Evolutionary conservation across 2,797 vertebrate genomes (phyloP).

Genomic region (Scomberomorus guttatus): DNA sequence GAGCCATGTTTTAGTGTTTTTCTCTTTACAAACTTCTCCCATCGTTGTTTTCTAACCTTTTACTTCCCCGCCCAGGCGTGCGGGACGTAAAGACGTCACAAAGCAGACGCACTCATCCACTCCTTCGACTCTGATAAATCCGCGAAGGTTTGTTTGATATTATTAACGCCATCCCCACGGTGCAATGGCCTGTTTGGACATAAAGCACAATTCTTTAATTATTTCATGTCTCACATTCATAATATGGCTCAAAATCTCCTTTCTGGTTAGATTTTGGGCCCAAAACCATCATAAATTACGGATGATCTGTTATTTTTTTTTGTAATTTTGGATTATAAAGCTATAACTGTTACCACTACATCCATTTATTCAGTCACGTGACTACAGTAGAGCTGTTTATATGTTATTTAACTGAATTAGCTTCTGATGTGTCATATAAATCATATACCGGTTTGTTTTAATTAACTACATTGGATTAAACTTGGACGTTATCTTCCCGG

Average conservation of each 20-base stretch:
- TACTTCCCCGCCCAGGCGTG: slow-evolving; percentile 30
- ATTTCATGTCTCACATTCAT: not conserved
- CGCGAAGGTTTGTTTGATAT: slow-evolving; percentile 31
- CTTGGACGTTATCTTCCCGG: fast-evolving
- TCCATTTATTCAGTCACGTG: fast-evolving
- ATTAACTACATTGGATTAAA: not conserved
- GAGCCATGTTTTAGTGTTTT: slow-evolving; percentile 33
- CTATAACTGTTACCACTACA: not conserved
- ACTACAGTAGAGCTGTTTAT: not conserved
- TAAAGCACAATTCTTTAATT: not conserved
- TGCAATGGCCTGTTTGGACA: not conserved
- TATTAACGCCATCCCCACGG: fast-evolving
- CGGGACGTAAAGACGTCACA: fast-evolving
- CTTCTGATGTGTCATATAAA: not conserved
- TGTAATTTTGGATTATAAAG: not conserved
- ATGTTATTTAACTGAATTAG: not conserved
- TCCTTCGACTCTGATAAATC: fast-evolving
- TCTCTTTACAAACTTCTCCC: slow-evolving; percentile 58
- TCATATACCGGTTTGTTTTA: not conserved
- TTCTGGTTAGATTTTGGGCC: fast-evolving
- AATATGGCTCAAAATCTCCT: fast-evolving
- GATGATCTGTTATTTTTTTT: not conserved
- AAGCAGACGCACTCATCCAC: not conserved
- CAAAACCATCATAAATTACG: fast-evolving
- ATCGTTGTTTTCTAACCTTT: slow-evolving; percentile 39